These are phyloP conservation scores for Cheilosia variabilis DNA, from an alignment of 2,888 invertebrate genomes.

Conservation along the genomic window DNA sequence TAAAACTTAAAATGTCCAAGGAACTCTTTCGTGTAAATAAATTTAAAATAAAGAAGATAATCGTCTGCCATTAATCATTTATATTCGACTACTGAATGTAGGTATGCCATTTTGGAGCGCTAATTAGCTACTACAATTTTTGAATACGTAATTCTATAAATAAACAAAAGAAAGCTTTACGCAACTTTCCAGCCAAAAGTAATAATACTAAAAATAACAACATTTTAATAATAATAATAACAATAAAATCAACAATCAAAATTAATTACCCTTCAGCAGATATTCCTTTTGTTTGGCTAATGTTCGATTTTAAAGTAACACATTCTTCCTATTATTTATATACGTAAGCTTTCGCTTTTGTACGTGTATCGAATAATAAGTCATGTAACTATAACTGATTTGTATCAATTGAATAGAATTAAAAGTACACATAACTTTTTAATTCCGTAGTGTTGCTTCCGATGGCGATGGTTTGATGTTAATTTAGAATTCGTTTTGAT, in stretches of 20 bases:
- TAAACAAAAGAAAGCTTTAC: too few species aligned
- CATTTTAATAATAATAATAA: neutral
- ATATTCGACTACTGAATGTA: too few species aligned
- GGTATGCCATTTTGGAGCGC: too few species aligned
- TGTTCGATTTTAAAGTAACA: conserved; percentile 33
- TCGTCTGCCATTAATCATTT: too few species aligned
- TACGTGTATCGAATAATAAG: conserved; percentile 56
- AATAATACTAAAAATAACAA: neutral
- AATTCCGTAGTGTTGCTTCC: conserved; percentile 50
- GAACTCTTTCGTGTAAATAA: too few species aligned
- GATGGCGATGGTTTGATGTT: conserved; percentile 48
- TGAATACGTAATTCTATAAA: too few species aligned
- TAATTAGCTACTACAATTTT: too few species aligned
- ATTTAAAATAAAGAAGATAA: too few species aligned
- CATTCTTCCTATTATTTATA: conserved; percentile 44
- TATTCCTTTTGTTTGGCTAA: conserved; percentile 45
- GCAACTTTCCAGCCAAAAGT: too few species aligned
- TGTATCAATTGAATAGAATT: conserved; percentile 48
- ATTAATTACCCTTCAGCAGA: neutral
- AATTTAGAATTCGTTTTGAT: conserved; percentile 64
- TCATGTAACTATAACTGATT: conserved; percentile 53
- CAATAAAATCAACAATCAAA: neutral
- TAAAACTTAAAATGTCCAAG: too few species aligned
- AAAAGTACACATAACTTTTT: conserved; percentile 55
- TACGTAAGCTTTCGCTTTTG: conserved; percentile 61